phyloP scores from a whole-genome alignment of 1,140 invertebrate species.

The Drosophila rhopaloa region DNA sequence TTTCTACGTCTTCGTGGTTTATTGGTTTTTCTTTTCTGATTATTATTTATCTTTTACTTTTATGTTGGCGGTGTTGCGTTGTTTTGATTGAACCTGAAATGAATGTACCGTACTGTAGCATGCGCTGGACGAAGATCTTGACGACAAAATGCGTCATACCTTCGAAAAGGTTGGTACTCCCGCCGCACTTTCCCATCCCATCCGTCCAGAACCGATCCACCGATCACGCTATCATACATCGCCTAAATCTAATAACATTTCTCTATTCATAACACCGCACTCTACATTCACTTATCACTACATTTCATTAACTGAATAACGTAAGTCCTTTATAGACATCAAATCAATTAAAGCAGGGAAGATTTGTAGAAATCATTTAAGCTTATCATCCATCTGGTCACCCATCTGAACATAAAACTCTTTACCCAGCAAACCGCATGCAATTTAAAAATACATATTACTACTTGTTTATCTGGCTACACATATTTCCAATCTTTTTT shows the following conservation, averaged over 20 bases:
- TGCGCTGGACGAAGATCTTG: constrained; percentile 82
- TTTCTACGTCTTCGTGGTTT: constrained; percentile 2
- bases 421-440: not conserved
- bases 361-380: not conserved
- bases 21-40: not conserved
- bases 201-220: not conserved
- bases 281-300: not conserved
- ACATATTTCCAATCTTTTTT: too few relatives aligned
- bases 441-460: not conserved
- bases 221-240: not conserved
- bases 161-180: constrained; percentile 89
- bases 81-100: constrained; percentile 42
- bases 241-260: not conserved
- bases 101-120: constrained; percentile 67
- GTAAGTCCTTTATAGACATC: not conserved
- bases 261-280: constrained; percentile 5
- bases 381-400: too few relatives aligned
- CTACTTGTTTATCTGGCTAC: too few relatives aligned
- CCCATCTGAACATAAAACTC: not conserved
- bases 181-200: constrained; percentile 7
- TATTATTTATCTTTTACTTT: not conserved
- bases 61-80: constrained; percentile 20
- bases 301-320: not conserved
- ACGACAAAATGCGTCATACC: constrained; percentile 85
- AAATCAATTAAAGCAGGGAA: not conserved